These are phyloP conservation scores for Lycaena phlaeas DNA, from an alignment of 2,888 invertebrate species.

Conservation along the genomic window DNA sequence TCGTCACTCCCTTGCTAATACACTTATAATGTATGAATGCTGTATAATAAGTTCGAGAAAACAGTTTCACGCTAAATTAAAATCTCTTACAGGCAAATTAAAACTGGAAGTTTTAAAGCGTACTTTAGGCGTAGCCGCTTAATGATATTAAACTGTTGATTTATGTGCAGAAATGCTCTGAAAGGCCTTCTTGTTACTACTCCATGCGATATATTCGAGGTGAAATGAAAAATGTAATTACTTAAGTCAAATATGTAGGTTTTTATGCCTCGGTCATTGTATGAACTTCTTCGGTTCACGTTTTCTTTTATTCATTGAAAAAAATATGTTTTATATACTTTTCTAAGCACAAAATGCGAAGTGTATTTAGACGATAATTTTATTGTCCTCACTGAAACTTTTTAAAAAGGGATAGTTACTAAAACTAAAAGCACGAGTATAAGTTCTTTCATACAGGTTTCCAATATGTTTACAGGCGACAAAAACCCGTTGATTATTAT, in stretches of 20 bases:
- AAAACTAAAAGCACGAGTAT: too few relatives aligned
- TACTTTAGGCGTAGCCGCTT: slow-evolving; percentile 50
- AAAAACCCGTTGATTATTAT: too few relatives aligned
- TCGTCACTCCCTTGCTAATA: too few relatives aligned
- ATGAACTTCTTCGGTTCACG: background rate
- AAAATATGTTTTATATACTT: too few relatives aligned
- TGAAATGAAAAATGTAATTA: slow-evolving; percentile 13
- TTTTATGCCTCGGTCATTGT: background rate
- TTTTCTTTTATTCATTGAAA: background rate
- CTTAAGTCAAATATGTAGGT: slow-evolving; percentile 6
- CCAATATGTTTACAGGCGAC: too few relatives aligned
- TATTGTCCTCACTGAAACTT: too few relatives aligned
- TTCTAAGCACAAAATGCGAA: too few relatives aligned
- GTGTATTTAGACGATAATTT: too few relatives aligned
- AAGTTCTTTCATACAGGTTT: too few relatives aligned
- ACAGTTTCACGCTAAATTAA: slow-evolving; percentile 57
- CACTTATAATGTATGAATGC: slow-evolving; percentile 53
- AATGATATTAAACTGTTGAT: slow-evolving; percentile 61
- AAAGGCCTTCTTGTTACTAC: slow-evolving; percentile 26
- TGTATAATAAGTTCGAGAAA: slow-evolving; percentile 51
- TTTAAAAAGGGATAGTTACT: too few relatives aligned
- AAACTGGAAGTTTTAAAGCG: slow-evolving; percentile 52
- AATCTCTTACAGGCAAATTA: slow-evolving; percentile 54
- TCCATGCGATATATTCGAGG: slow-evolving; percentile 19
- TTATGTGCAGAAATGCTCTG: slow-evolving; percentile 44